Evolutionary conservation across 2,888 invertebrate genomes (phyloP).

Genomic region (Helobdella robusta): DNA sequence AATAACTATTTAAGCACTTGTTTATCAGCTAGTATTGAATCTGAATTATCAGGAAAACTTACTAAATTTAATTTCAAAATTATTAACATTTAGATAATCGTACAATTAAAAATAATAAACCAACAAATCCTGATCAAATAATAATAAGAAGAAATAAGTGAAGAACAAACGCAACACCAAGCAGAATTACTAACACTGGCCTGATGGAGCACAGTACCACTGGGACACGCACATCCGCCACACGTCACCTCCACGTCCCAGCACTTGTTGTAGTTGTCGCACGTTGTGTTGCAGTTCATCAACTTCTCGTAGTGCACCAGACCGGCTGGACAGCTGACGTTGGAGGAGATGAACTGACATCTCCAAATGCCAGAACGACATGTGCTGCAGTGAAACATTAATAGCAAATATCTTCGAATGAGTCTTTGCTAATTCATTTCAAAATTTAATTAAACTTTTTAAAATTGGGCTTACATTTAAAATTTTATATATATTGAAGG

Average conservation of each 20-base stretch:
- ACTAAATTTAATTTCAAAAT: too few species aligned
- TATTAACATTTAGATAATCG: too few species aligned
- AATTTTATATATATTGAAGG: too few species aligned
- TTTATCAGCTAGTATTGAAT: too few species aligned
- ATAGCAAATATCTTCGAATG: too few species aligned
- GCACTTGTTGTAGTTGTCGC: conserved; percentile 6
- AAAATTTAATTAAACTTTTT: background rate
- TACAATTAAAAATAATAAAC: too few species aligned
- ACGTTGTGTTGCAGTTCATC: conserved; percentile 17
- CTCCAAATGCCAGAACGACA: conserved; percentile 1
- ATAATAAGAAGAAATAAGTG: background rate
- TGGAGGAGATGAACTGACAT: background rate
- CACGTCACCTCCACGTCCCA: conserved; percentile 13
- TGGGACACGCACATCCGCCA: conserved; percentile 16
- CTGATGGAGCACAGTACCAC: background rate
- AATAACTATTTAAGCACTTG: too few species aligned
- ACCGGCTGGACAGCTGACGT: background rate
- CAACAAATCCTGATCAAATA: too few species aligned
- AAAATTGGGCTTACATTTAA: background rate
- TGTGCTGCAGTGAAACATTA: background rate
- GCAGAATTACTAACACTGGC: too few species aligned
- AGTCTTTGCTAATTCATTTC: too few species aligned
- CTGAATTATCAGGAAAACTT: too few species aligned
- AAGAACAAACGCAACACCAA: background rate
- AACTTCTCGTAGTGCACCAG: background rate